These are phyloP conservation scores for Heliopora coerulea DNA, from an alignment of 92 coral and sea anemone genomes.

Conservation along the genomic window DNA sequence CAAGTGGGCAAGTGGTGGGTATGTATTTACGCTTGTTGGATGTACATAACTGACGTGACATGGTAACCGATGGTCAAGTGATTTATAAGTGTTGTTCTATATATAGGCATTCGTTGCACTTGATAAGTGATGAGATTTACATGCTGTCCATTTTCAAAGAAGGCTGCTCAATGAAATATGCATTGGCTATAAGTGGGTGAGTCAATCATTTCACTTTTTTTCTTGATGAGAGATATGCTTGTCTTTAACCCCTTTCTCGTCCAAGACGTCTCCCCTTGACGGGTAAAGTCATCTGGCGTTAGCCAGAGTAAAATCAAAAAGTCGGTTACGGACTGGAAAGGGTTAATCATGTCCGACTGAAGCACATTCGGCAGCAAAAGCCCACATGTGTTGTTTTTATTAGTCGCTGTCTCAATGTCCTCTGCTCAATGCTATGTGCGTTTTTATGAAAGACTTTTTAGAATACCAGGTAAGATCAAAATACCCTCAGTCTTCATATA, in stretches of 20 bases:
- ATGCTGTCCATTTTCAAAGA: constrained; percentile 81
- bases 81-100: not conserved
- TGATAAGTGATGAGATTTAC: constrained; percentile 86
- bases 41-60: no score
- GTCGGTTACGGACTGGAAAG: not conserved
- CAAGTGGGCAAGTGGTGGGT: no score
- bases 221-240: not conserved
- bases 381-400: no score
- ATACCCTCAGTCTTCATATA: no score
- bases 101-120: constrained; percentile 76
- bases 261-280: not conserved
- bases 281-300: not conserved
- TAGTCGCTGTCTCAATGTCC: no score
- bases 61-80: no score
- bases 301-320: not conserved
- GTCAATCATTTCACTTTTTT: not conserved
- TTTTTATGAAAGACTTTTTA: not conserved
- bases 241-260: not conserved
- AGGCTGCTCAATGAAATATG: constrained; percentile 61
- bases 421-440: no score
- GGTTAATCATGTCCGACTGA: no score
- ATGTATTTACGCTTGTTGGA: no score
- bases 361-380: no score
- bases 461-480: no score
- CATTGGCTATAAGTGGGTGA: constrained; percentile 38